Evolutionary conservation across 2,797 vertebrate genomes (phyloP), one percentile per base, ranked within the genome.

Genomic region (Acipenser ruthenus): DNA sequence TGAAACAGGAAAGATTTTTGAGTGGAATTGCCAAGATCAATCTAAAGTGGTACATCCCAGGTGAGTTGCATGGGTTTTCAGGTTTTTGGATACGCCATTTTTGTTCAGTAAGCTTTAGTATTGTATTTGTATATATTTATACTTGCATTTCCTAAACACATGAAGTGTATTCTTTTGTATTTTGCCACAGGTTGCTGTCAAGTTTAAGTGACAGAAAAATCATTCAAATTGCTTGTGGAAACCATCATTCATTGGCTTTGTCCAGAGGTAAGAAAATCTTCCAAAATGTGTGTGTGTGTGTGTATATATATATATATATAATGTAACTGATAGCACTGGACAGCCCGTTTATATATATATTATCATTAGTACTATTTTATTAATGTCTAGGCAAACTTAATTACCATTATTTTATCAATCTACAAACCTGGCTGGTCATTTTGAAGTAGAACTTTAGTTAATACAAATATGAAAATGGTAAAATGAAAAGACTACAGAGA

Each of bases 1-100:
- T 9, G 51, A 53, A 53, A 53, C 51, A 53, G 51, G 51, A 9
- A 53, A 53, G 12, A 12, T 53, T 53, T 53, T 53, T 12, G 51
- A 53, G 51, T 53, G 8, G 12, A 53, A 53, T 12, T 53, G 51
- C 15, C 13, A 47, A 0, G 1, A 75, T 0, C 80, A 82, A 8
- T 53, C 7, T 53, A 69, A 61, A 13, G 3, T 37, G 0, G 0
- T 58, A 6, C 1, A 15, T 60, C 60, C 6, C 0, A 60, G n/a
- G 50, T 59, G 64, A 79, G 76, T 84, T 87, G 3, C 51, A 53
- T 8, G 8, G 12, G 51, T 53, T 53, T 12, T 53, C 51, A 53
- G 8, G 5, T 53, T 6, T 53, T 53, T 53, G 51, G 51, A 12
- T 9, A 53, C 6, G 8, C 51, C 12, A 9, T 53, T 53, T 53